These are phyloP conservation scores for Kryptolebias ocellatus DNA, from an alignment of 2,797 vertebrate species.

Conservation along the genomic window DNA sequence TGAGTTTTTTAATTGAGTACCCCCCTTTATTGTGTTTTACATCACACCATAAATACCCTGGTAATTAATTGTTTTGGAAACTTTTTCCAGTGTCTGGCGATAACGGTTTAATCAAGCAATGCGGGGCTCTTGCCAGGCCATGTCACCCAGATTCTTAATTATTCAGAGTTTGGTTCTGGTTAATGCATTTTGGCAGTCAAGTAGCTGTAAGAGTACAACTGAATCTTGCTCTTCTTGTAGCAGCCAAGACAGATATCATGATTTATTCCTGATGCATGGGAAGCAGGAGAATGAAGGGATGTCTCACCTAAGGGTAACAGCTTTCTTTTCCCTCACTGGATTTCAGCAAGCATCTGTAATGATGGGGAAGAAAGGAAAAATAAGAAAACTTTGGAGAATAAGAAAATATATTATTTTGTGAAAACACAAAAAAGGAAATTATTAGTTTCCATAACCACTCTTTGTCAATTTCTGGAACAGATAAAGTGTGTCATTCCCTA, in stretches of 20 bases:
- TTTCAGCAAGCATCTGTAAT: constrained; percentile 18
- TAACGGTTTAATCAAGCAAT: constrained; percentile 78
- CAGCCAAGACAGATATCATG: constrained; percentile 55
- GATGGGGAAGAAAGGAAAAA: background rate
- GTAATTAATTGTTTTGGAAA: constrained; percentile 83
- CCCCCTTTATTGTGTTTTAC: constrained; percentile 75
- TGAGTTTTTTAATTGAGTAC: constrained; percentile 81
- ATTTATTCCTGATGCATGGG: constrained; percentile 62
- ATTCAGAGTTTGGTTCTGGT: constrained; percentile 71
- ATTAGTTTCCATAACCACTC: background rate
- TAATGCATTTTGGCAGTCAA: constrained; percentile 74
- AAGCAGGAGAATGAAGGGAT: constrained; percentile 52
- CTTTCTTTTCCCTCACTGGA: constrained; percentile 53
- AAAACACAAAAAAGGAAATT: background rate
- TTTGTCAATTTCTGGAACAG: no score
- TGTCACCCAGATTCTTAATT: constrained; percentile 67
- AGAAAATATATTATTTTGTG: constrained; percentile 12
- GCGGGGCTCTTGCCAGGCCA: constrained; percentile 51
- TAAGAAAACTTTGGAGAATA: constrained; percentile 18
- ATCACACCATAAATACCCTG: constrained; percentile 66
- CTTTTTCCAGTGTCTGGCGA: constrained; percentile 69
- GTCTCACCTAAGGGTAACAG: constrained; percentile 72
- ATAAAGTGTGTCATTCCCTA: no score
- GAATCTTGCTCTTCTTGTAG: constrained; percentile 60
- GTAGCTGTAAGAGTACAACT: constrained; percentile 39